A percentile compares a stretch with the other conserved stretches of the same genome.
Evolutionary conservation across 2,113 vertebrate species (phyloP).

Genomic region (Corvus hawaiiensis): DNA sequence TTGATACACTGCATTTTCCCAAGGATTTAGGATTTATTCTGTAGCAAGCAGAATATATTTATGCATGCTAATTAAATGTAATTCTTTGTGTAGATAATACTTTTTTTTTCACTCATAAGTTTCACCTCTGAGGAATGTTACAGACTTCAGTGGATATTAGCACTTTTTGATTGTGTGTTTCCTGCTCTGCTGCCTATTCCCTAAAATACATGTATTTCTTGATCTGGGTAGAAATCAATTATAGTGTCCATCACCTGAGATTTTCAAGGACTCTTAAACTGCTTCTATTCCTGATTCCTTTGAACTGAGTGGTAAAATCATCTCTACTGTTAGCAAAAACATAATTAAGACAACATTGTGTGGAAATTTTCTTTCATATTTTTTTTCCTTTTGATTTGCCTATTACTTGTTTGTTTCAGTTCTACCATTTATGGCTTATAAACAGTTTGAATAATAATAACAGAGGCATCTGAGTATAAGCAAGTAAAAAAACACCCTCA

Average conservation of each 20-base stretch:
- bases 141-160: background rate
- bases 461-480: background rate
- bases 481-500: background rate
- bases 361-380: background rate
- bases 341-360: background rate
- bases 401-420: background rate
- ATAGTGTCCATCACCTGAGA: background rate
- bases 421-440: background rate
- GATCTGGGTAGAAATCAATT: background rate
- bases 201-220: background rate
- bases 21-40: background rate
- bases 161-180: background rate
- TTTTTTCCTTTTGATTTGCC: background rate
- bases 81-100: background rate
- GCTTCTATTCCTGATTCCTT: background rate
- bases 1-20: background rate
- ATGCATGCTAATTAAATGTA: background rate
- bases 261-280: background rate
- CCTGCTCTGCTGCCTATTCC: background rate
- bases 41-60: background rate
- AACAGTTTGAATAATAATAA: background rate
- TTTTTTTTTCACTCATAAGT: background rate
- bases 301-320: background rate
- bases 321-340: background rate
- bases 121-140: background rate